Base-by-base conservation (phyloP, 2,113 vertebrate species). In the Hippocampus mohnikei region DNA sequence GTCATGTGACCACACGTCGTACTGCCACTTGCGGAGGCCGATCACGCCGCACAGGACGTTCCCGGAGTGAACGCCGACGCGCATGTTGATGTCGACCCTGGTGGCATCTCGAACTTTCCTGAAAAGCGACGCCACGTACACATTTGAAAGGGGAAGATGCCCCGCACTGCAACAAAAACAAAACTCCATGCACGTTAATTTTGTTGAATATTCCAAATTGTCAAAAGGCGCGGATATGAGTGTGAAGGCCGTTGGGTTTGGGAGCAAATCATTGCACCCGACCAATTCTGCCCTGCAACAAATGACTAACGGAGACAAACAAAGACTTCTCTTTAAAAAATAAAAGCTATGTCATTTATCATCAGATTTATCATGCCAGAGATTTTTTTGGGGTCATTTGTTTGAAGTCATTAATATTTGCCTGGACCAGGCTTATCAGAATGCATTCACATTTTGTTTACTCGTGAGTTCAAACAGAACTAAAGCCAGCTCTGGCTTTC, bases 1-100 rank as follows among this genome's bases (percentile, higher is more conserved):
- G 1, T 99, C 97, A n/a, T 99, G 97, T 18, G 97, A 99, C 97
- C 97, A 99, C 29, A 99, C 97, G 8, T 99, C 97, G 0, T 99
- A 99, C 78, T 99, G 97, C 97, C 97, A 99, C 87, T 99, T 99
- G 87, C 95, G 95, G 29, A 99, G 93, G 25, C 97, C 97, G 0
- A 99, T 98, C 18, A 99, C 97, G 0, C 97, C 97, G 1, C 97
- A 99, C 15, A 99, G 94, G 63, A 99, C 97, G 0, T 98, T 98
- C 55, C 97, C 97, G 0, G 97, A 99, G 80, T 99, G 97, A 46
- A 99, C 97, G 16, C 97, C 97, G 0, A 99, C 97, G 0, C 97
- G 95, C 97, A 99, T 99, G 85, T 96, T 98, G 60, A 99, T 99
- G 12, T 99, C 97, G 0, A 98, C 96, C 18, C 94, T 94, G 0